These are phyloP conservation scores for Zaprionus camerounensis DNA, from an alignment of 1,140 invertebrate genomes.

Conservation along the genomic window DNA sequence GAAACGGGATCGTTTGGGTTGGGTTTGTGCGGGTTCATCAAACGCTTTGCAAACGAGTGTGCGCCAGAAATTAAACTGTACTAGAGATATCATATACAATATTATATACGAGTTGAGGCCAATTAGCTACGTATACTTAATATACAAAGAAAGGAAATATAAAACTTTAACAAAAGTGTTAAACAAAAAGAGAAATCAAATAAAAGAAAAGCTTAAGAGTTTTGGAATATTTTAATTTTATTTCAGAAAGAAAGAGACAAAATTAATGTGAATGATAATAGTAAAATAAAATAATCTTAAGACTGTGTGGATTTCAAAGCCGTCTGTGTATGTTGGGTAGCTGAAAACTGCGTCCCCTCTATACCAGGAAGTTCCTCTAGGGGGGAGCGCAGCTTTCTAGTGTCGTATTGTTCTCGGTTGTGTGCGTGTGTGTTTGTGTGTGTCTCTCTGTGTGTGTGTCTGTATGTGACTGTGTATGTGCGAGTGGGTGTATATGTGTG, in stretches of 20 bases:
- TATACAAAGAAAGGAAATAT: constrained; percentile 15
- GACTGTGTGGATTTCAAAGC: constrained; percentile 57
- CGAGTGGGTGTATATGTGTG: constrained; percentile 36
- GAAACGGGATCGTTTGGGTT: constrained; percentile 48
- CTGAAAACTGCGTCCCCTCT: constrained; percentile 38
- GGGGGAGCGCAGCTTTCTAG: constrained; percentile 37
- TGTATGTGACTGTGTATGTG: constrained; percentile 36
- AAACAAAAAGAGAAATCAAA: constrained; percentile 24
- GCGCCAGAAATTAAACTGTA: constrained; percentile 62
- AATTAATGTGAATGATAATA: constrained; percentile 34
- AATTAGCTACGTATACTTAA: constrained; percentile 57
- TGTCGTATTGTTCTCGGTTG: constrained; percentile 38
- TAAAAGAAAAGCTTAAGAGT: constrained; percentile 27
- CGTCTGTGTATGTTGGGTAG: constrained; percentile 56
- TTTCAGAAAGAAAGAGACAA: constrained; percentile 14
- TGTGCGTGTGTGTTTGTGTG: constrained; percentile 24
- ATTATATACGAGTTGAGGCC: constrained; percentile 50
- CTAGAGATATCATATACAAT: constrained; percentile 35
- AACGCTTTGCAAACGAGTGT: constrained; percentile 82
- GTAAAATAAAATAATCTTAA: constrained; percentile 22
- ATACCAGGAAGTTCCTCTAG: not conserved
- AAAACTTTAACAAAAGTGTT: constrained; percentile 5
- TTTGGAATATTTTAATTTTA: constrained; percentile 42
- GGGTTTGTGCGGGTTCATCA: constrained; percentile 74
- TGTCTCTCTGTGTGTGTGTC: constrained; percentile 47